phyloP scores from a whole-genome alignment of 2,888 invertebrate genomes.

The Corbicula japonica region DNA sequence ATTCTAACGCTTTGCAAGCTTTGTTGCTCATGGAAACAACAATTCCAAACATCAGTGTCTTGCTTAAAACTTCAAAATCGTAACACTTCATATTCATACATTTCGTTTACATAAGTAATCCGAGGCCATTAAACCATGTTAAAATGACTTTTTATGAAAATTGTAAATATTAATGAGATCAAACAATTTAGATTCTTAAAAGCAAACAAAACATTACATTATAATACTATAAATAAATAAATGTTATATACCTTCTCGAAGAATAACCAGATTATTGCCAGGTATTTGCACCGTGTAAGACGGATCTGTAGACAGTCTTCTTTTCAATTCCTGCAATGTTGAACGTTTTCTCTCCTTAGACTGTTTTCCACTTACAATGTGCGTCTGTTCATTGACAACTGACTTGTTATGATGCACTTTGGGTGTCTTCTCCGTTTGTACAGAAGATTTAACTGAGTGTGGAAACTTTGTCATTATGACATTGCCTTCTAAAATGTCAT shows the following conservation, averaged over 20 bases:
- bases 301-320: background rate
- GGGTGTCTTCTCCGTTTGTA: background rate
- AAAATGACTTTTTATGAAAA: no score
- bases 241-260: conserved; percentile 16
- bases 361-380: background rate
- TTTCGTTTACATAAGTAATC: no score
- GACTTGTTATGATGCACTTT: background rate
- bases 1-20: no score
- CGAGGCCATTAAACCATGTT: no score
- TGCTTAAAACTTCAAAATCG: no score
- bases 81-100: no score
- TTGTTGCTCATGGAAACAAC: no score
- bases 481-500: conserved; percentile 23
- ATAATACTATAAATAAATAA: no score
- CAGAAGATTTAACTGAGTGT: background rate
- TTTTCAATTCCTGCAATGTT: background rate
- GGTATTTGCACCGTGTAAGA: background rate
- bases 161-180: no score
- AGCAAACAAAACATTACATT: no score
- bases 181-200: no score
- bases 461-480: background rate
- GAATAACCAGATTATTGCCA: background rate
- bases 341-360: background rate
- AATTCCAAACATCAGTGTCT: no score
- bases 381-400: background rate